Conservation (phyloP, 2,797 vertebrate genomes). For the Arrhamphus sclerolepis region DNA sequence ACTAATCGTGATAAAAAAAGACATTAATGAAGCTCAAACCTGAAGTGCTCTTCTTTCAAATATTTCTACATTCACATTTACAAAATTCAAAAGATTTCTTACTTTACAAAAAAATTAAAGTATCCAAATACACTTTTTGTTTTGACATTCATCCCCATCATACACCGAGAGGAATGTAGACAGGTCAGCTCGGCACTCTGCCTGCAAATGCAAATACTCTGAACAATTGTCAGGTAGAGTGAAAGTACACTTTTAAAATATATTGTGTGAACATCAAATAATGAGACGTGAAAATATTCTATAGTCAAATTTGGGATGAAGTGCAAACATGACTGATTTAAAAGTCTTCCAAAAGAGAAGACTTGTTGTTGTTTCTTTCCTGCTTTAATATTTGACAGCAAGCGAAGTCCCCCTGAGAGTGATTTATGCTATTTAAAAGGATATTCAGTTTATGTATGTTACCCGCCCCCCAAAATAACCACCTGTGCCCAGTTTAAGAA, state of each 20-base stretch:
- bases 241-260: conserved; percentile 1
- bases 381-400: conserved; percentile 20
- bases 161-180: conserved; percentile 51
- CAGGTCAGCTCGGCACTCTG: conserved; percentile 18
- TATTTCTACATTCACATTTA: conserved; percentile 52
- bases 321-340: conserved; percentile 33
- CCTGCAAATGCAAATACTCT: not conserved
- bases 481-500: not conserved
- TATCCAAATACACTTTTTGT: conserved; percentile 53
- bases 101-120: conserved; percentile 50
- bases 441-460: conserved; percentile 31
- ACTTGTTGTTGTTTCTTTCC: conserved; percentile 1
- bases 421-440: conserved; percentile 12
- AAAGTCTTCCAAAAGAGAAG: conserved; percentile 5
- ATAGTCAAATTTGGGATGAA: conserved; percentile 32
- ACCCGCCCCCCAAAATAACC: conserved; percentile 8
- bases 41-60: conserved; percentile 27
- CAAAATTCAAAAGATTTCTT: conserved; percentile 30
- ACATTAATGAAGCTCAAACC: conserved; percentile 27
- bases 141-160: conserved; percentile 36
- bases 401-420: conserved; percentile 45
- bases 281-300: conserved; percentile 8
- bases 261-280: conserved; percentile 16
- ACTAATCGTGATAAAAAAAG: conserved; percentile 13
- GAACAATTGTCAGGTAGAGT: not conserved